Base-by-base conservation (phyloP, 2,797 vertebrate genomes). In the Gallinago nigripennis region DNA sequence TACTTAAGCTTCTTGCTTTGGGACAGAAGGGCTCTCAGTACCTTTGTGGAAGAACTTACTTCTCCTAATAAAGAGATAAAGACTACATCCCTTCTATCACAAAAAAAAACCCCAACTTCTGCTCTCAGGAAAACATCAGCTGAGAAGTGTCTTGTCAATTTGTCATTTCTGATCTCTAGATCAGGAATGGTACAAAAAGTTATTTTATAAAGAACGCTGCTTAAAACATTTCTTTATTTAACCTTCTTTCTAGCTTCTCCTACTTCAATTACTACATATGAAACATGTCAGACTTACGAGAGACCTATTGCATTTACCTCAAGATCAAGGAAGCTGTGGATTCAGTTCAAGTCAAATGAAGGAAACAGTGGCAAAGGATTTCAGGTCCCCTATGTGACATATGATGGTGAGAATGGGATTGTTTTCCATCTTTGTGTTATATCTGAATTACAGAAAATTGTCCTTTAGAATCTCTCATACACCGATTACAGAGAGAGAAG, bases 261-360 rank as follows among this genome's bases (percentile, higher is more conserved):
- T 81, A 99, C 99, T 11, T 99, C 99, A 23, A 98, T 99, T 95
- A 99, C 99, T 80, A 99, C 99, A 20, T 99, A 99, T 19, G 99
- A 99, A 98, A 99, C 99, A 0, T 99, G 99, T 96, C 99, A 99
- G 98, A 99, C 99, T 1, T 99, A 99, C 0, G 99, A 99, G 96
- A 97, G 99, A 69, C 99, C 99, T 8, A 99, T 99, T 31, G 99
- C 99, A 69, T 99, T 99, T 97, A 99, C 99, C 41, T 99, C 99
- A 27, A 98, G 99, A 78, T 99, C 99, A 1, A 98, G 99, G 39
- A 99, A 99, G 92, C 98, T 99, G 51, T 99, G 99, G 99, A 99
- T 99, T 97, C 99, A 99, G 97, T 99, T 99, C 93, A 99, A 99
- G 92, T 99, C 99, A 82, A 99, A 99, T 1, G 99, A 99, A 97